Conservation (phyloP, 2,797 vertebrate genomes). For the Crypturellus tataupa region DNA sequence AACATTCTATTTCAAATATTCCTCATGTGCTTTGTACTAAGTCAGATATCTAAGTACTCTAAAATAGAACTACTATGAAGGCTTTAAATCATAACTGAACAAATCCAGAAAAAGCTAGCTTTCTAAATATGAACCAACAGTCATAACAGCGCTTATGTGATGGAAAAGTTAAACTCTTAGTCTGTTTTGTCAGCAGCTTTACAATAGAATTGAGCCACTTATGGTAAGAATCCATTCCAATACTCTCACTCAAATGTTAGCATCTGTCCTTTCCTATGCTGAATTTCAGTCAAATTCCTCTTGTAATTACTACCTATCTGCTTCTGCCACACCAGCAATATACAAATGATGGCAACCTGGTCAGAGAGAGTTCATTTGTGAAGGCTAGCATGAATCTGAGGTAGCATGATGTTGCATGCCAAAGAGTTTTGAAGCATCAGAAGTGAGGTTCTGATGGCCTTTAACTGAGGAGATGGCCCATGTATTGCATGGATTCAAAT, state of each 20-base stretch:
- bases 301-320: neutral
- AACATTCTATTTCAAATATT: neutral
- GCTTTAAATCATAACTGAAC: neutral
- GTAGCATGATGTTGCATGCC: neutral
- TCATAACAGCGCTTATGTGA: neutral
- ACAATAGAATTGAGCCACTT: neutral
- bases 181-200: constrained; percentile 44
- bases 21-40: neutral
- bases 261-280: neutral
- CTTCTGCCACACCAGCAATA: neutral
- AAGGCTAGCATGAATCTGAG: neutral
- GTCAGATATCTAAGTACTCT: neutral
- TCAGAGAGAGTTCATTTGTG: neutral
- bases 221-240: constrained; percentile 16
- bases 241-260: neutral
- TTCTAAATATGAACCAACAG: neutral
- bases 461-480: neutral
- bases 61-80: neutral
- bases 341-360: neutral
- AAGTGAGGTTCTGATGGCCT: neutral
- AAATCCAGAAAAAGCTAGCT: neutral
- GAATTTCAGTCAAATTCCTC: neutral
- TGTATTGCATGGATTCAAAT: neutral
- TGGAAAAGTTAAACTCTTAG: neutral
- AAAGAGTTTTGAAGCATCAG: neutral